These are phyloP conservation scores for Drosophila insularis DNA, from an alignment of 1,140 invertebrate species.

Conservation along the genomic window DNA sequence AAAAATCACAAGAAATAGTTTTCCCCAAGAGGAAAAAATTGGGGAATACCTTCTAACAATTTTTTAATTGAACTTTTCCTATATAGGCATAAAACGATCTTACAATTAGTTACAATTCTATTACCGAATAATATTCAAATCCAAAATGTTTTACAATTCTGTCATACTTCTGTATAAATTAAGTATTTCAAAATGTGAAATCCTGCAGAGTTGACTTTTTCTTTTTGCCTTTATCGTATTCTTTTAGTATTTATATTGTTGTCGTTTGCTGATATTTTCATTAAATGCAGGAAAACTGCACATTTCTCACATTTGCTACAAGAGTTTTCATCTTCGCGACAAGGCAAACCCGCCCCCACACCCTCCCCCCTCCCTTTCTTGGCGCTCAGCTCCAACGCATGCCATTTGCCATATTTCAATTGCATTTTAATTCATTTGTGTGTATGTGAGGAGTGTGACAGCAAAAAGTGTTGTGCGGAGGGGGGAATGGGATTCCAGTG, in stretches of 20 bases:
- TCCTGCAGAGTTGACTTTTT: background rate
- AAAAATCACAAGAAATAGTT: no score
- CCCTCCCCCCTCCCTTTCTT: background rate
- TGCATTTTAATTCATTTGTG: conserved; percentile 67
- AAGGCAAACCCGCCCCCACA: background rate
- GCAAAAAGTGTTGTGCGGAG: background rate
- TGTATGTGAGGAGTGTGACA: conserved; percentile 29
- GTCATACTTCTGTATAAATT: conserved; percentile 6
- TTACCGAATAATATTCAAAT: background rate
- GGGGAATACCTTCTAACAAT: no score
- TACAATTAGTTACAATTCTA: background rate
- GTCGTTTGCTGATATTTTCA: conserved; percentile 30
- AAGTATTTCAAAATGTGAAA: background rate
- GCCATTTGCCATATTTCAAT: conserved; percentile 71
- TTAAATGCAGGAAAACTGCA: conserved; percentile 43
- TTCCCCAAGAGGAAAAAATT: no score
- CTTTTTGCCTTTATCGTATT: conserved; percentile 1
- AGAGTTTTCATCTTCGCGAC: conserved; percentile 22
- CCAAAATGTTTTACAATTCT: background rate
- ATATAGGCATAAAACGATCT: no score
- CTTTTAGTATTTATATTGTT: conserved; percentile 10
- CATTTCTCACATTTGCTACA: conserved; percentile 33
- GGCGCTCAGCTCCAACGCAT: conserved; percentile 51
- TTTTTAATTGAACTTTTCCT: no score
- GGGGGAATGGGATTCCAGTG: background rate